Evolutionary conservation across 2,113 vertebrate genomes (phyloP).

Genomic region (Pardalotus punctatus): DNA sequence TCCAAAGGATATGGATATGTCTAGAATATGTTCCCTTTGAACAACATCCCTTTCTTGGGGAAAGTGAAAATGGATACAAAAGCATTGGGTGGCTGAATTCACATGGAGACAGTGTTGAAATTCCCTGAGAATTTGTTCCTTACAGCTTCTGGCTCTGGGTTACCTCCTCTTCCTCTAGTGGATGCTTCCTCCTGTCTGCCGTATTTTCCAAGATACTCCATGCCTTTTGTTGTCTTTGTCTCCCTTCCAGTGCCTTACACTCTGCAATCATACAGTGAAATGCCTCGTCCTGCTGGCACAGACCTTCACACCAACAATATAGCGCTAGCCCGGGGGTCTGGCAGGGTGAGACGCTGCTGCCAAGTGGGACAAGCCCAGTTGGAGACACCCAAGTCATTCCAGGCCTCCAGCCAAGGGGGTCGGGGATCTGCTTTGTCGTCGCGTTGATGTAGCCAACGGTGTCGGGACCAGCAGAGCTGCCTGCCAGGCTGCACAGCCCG

Average conservation of each 20-base stretch:
- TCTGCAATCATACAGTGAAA: conserved; percentile 15
- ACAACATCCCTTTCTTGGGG: background rate
- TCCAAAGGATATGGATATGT: background rate
- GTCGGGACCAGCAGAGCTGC: background rate
- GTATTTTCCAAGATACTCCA: background rate
- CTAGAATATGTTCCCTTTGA: background rate
- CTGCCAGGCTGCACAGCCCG: conserved; percentile 23
- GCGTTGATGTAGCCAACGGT: background rate
- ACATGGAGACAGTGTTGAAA: background rate
- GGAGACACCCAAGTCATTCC: conserved; percentile 38
- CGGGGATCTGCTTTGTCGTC: background rate
- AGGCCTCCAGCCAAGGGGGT: conserved; percentile 52
- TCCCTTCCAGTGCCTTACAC: conserved; percentile 14
- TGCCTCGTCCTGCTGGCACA: conserved; percentile 22
- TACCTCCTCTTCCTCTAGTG: background rate
- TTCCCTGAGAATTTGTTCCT: background rate
- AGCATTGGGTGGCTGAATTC: background rate
- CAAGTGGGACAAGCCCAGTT: conserved; percentile 26
- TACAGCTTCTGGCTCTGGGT: background rate
- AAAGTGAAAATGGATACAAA: background rate
- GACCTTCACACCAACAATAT: background rate
- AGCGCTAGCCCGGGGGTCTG: background rate
- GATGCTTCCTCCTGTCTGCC: background rate
- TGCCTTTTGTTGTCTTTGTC: conserved; percentile 52
- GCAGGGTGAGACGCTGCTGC: background rate